These are phyloP conservation scores for Platichthys flesus DNA, from an alignment of 2,113 vertebrate species.

Conservation along the genomic window DNA sequence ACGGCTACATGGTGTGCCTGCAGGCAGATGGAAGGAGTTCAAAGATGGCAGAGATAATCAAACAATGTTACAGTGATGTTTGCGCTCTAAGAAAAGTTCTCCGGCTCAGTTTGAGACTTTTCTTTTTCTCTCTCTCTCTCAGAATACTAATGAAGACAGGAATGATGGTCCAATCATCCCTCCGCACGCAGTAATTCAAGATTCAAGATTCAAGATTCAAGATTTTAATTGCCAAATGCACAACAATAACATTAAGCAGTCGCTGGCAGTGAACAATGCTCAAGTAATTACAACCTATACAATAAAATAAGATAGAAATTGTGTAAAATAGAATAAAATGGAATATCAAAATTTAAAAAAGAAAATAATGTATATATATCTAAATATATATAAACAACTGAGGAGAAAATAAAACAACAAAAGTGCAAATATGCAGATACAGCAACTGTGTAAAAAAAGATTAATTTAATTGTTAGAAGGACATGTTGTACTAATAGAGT, in stretches of 20 bases:
- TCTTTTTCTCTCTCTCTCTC: neutral
- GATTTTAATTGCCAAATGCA: too few species aligned
- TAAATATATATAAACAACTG: too few species aligned
- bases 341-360: too few species aligned
- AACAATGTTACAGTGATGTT: constrained; percentile 33
- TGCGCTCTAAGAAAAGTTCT: constrained; percentile 31
- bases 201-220: too few species aligned
- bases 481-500: constrained; percentile 35
- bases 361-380: too few species aligned
- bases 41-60: constrained; percentile 38
- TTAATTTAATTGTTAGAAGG: constrained; percentile 48
- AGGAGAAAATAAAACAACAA: too few species aligned
- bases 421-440: too few species aligned
- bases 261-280: too few species aligned
- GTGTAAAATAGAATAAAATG: too few species aligned
- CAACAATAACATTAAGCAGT: too few species aligned
- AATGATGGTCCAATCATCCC: constrained; percentile 35
- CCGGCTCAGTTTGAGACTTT: constrained; percentile 16
- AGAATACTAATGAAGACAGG: constrained; percentile 27
- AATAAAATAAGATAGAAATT: too few species aligned
- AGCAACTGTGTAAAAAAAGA: neutral
- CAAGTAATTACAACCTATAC: too few species aligned
- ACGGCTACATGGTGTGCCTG: constrained; percentile 6
- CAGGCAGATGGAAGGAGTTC: constrained; percentile 36
- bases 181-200: neutral